Evolutionary conservation across 2,888 invertebrate species (phyloP).

Genomic region (Oscheius onirici): DNA sequence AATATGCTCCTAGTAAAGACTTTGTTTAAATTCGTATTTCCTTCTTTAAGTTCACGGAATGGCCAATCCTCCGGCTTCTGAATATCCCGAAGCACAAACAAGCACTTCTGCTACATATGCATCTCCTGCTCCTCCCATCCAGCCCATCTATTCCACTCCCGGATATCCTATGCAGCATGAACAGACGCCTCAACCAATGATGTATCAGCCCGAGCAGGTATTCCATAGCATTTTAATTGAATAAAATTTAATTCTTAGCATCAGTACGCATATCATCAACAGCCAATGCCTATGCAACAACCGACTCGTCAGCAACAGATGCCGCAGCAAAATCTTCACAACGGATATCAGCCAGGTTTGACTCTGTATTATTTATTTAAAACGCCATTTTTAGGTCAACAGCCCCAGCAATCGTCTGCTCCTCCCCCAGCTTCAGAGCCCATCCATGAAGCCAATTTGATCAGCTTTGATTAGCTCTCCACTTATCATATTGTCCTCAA

Average conservation of each 20-base stretch:
- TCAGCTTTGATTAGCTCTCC: constrained; percentile 24
- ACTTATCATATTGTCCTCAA: background rate
- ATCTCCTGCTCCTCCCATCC: background rate
- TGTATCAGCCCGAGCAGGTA: constrained; percentile 1
- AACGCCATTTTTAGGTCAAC: background rate
- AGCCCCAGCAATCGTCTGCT: background rate
- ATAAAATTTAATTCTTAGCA: background rate
- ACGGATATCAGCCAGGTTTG: constrained; percentile 7
- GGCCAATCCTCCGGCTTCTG: background rate
- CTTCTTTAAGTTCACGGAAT: background rate
- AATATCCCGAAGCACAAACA: background rate
- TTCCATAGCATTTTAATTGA: background rate
- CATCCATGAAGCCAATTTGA: constrained; percentile 24
- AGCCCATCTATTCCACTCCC: background rate
- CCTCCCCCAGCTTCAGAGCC: background rate
- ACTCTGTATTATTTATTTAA: background rate
- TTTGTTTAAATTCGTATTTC: background rate
- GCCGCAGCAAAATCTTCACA: constrained; percentile 6
- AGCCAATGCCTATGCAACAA: background rate
- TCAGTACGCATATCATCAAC: background rate
- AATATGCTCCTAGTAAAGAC: constrained; percentile 29
- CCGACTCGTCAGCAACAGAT: constrained; percentile 1
- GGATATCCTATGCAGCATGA: background rate
- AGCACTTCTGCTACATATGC: background rate
- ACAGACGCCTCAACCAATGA: background rate